phyloP scores from a whole-genome alignment of 2,888 invertebrate species.

The Taphrorychus bicolor region DNA sequence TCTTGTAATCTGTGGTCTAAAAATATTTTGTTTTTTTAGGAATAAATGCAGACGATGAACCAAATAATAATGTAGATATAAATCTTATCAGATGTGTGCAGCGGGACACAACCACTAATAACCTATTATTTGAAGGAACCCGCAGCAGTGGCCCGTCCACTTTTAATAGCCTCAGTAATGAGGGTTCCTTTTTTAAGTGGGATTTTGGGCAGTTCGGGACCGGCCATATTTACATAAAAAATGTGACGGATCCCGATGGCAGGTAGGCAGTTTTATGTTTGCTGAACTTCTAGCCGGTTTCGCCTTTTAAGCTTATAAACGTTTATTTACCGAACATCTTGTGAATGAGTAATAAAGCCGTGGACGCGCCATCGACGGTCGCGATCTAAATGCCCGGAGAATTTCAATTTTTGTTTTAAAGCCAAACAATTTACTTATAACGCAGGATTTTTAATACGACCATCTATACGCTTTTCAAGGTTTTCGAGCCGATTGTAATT shows the following conservation, averaged over 20 bases:
- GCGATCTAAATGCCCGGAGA: background rate
- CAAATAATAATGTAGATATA: background rate
- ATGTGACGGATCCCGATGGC: background rate
- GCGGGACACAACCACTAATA: background rate
- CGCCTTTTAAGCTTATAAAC: background rate
- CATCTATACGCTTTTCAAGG: constrained; percentile 7
- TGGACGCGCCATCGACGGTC: background rate
- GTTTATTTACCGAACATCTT: background rate
- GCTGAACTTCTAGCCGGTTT: no score
- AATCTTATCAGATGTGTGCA: background rate
- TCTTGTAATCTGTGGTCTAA: constrained; percentile 69
- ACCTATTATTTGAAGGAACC: background rate
- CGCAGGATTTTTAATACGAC: constrained; percentile 3
- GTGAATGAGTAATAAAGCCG: background rate
- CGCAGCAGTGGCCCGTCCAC: background rate
- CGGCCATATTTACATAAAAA: constrained; percentile 7
- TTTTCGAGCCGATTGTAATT: constrained; percentile 12
- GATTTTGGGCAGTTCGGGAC: background rate
- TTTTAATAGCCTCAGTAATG: constrained; percentile 1
- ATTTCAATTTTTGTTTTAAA: background rate
- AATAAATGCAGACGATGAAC: no score
- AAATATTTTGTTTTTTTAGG: no score
- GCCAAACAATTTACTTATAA: constrained; percentile 3
- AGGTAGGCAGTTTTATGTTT: background rate
- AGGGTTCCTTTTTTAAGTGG: constrained; percentile 10